Percentiles rank a stretch among this genome's conserved stretches.
phyloP scores from a whole-genome alignment of 92 coral and sea anemone genomes.

The Epizoanthus illoricatus region DNA sequence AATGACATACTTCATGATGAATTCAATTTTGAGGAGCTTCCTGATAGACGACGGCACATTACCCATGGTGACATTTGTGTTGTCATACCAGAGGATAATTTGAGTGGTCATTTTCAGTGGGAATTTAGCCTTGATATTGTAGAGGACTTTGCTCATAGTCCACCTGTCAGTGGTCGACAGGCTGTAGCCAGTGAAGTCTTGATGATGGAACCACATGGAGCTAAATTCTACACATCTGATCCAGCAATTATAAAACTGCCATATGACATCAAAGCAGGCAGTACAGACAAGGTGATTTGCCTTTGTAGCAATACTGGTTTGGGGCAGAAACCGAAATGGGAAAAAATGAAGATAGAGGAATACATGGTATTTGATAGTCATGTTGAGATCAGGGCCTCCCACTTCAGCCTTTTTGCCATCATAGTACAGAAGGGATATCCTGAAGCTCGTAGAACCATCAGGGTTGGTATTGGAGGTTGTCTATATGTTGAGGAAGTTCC shows the following conservation, averaged over 20 bases:
- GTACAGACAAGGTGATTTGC: slow-evolving; percentile 67
- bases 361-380: slow-evolving; percentile 66
- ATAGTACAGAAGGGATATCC: slow-evolving; percentile 85
- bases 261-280: slow-evolving; percentile 55
- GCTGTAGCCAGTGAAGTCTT: slow-evolving; percentile 80
- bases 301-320: slow-evolving; percentile 85
- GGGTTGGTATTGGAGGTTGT: slow-evolving; percentile 87
- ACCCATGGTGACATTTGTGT: slow-evolving; percentile 87
- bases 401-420: slow-evolving; percentile 91
- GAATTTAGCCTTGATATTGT: slow-evolving; percentile 78
- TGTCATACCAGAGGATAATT: slow-evolving; percentile 82
- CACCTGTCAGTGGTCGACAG: slow-evolving; percentile 62
- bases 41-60: slow-evolving; percentile 67
- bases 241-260: slow-evolving; percentile 91
- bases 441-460: slow-evolving; percentile 75
- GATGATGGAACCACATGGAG: slow-evolving; percentile 87
- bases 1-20: slow-evolving; percentile 42
- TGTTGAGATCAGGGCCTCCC: slow-evolving; percentile 82
- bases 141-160: slow-evolving; percentile 67
- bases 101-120: slow-evolving; percentile 78
- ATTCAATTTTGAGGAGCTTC: slow-evolving; percentile 42
- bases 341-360: slow-evolving; percentile 52
- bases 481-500: slow-evolving; percentile 83
- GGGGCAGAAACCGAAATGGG: slow-evolving; percentile 77
- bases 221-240: slow-evolving; percentile 69